Percentiles rank a stretch among this genome's conserved stretches.
These are phyloP conservation scores for Noctua comes DNA, from an alignment of 2,888 invertebrate genomes.

Conservation along the genomic window DNA sequence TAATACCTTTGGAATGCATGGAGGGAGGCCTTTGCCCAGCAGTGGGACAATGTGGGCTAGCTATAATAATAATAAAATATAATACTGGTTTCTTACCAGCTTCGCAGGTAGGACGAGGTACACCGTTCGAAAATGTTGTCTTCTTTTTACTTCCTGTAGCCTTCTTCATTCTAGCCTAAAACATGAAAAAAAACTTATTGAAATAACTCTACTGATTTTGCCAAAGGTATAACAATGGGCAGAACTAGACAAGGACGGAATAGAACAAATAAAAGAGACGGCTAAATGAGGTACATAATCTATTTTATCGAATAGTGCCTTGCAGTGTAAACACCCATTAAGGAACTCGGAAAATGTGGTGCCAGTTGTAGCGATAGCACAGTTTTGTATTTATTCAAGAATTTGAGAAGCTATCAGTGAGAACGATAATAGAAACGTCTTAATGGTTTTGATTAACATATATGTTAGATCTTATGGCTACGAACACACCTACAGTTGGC, in stretches of 20 bases:
- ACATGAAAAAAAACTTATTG: neutral
- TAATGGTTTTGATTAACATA: neutral
- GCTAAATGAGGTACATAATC: constrained; percentile 66
- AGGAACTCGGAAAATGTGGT: constrained; percentile 51
- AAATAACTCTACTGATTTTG: neutral
- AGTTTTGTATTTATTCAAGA: neutral
- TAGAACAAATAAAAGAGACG: constrained; percentile 58
- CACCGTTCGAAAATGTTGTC: too few relatives aligned
- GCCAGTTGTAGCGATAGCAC: constrained; percentile 35
- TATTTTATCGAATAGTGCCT: constrained; percentile 78
- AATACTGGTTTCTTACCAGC: neutral
- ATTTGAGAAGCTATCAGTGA: neutral
- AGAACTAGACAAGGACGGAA: constrained; percentile 9
- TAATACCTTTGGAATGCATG: too few relatives aligned
- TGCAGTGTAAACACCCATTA: constrained; percentile 80
- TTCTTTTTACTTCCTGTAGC: neutral
- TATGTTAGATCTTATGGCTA: neutral
- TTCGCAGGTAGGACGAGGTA: neutral
- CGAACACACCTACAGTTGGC: neutral
- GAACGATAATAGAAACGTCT: neutral
- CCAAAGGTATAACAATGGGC: constrained; percentile 4
- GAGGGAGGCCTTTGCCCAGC: too few relatives aligned
- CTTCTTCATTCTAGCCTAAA: neutral
- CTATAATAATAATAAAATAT: too few relatives aligned
- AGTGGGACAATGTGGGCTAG: too few relatives aligned